Evolutionary conservation across 2,888 invertebrate species (phyloP), one percentile per base, ranked within the genome.

Genomic region (Callosobruchus maculatus): DNA sequence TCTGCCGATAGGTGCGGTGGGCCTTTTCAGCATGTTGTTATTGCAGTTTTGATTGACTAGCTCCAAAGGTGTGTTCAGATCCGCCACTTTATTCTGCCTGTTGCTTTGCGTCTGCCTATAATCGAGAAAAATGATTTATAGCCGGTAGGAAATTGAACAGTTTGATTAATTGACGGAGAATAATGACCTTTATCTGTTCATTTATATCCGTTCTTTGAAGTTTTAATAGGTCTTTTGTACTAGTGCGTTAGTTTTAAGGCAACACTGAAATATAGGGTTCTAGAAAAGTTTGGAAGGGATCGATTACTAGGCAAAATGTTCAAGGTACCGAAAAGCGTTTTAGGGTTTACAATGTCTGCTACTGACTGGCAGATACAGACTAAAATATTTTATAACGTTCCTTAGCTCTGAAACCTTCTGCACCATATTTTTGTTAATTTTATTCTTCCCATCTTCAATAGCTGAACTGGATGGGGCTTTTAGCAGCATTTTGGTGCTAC

Each of bases 21-120:
- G 77, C 67, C 73, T 76, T 66, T 73, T 72, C 66, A 72, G 71
- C 21, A 30, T 49, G 66, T 77, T 76, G 70, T 73, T 78, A 72
- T 82, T 82, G n/a, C 75, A 74, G 69, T 77, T 76, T 81, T 82
- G 79, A 75, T 74, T 81, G 76, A 81, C 78, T 2, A 71, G 18
- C 74, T 83, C 83, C 71, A 26, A 74, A 72, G 76, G 82, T 73
- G 75, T 79, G 81, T 88, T 89, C 79, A 92, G 87, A 86, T 94
- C 93, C 68, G 90, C 90, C 72, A 93, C 92, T 86, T 91, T 91
- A 82, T 93, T 92, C 74, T 92, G 91, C 84, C 93, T 76, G 21
- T 70, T 76, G 20, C 68, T 72, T 68, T 75, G 78, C 22, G 75
- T 75, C 73, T 77, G 75, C 70, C 78, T 78, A 70, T 49, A 76